These are phyloP conservation scores for Sula dactylatra DNA, from an alignment of 2,113 vertebrate genomes.

Conservation along the genomic window DNA sequence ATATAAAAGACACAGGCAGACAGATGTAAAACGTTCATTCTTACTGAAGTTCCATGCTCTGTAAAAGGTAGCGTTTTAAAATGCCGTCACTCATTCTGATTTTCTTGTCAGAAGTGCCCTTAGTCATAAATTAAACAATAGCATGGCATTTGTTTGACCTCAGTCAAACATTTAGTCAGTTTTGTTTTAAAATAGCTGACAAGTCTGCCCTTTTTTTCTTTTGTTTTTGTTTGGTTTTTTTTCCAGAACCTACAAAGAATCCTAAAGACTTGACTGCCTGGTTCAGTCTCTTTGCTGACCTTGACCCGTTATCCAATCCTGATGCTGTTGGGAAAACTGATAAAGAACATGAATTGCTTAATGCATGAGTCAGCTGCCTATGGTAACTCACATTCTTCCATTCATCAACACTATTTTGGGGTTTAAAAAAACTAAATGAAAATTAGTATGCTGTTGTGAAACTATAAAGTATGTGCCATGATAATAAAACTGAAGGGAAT, in stretches of 20 bases:
- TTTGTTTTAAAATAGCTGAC: slow-evolving; percentile 24
- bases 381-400: slow-evolving; percentile 31
- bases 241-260: slow-evolving; percentile 76
- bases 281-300: slow-evolving; percentile 96
- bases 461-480: slow-evolving; percentile 73
- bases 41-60: not conserved
- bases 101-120: not conserved
- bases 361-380: slow-evolving; percentile 78
- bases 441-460: slow-evolving; percentile 67
- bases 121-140: not conserved
- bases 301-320: slow-evolving; percentile 95
- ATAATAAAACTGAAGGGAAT: slow-evolving; percentile 73
- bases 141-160: not conserved
- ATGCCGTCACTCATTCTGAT: not conserved
- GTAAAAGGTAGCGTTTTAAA: not conserved
- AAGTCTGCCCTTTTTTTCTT: not conserved
- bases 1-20: not conserved
- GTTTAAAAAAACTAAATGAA: not conserved
- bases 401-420: slow-evolving; percentile 3
- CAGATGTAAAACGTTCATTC: not conserved
- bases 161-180: not conserved
- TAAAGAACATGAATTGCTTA: slow-evolving; percentile 90
- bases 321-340: slow-evolving; percentile 90
- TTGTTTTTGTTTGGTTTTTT: not conserved
- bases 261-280: slow-evolving; percentile 88